A percentile compares a stretch with the other conserved stretches of the same genome.
Evolutionary conservation across 2,113 vertebrate genomes (phyloP).

Genomic region (Ceratotherium simum): DNA sequence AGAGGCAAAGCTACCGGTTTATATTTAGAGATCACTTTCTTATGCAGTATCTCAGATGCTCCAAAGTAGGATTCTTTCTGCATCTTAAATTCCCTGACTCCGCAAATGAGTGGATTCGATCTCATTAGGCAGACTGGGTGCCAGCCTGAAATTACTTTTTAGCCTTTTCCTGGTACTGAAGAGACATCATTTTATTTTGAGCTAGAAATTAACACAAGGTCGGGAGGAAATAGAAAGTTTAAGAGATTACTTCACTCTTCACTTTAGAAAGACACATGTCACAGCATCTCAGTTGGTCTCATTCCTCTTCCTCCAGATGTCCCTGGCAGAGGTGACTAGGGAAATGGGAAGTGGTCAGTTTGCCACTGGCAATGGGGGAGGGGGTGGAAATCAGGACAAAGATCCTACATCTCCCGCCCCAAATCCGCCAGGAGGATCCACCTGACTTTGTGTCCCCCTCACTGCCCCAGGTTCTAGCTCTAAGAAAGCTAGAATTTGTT

Average conservation of each 20-base stretch:
- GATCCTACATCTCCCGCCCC: background rate
- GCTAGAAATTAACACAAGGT: background rate
- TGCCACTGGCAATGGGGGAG: background rate
- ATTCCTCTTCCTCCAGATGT: background rate
- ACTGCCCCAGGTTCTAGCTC: background rate
- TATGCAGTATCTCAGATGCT: background rate
- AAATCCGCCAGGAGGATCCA: background rate
- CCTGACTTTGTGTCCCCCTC: background rate
- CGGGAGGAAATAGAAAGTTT: background rate
- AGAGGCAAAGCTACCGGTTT: background rate
- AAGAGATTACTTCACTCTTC: background rate
- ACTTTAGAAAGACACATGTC: background rate
- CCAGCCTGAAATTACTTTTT: background rate
- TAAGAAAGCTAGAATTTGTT: background rate
- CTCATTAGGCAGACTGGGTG: background rate
- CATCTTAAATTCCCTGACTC: background rate
- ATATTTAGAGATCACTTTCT: background rate
- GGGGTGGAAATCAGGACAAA: background rate
- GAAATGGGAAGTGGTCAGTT: background rate
- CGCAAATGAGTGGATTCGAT: accelerated
- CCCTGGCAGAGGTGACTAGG: background rate
- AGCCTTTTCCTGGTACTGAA: background rate
- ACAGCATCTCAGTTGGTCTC: accelerated
- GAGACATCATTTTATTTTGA: background rate
- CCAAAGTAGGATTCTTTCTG: background rate